These are phyloP conservation scores for Heteromyza rotundicornis DNA, from an alignment of 2,888 invertebrate species.

Conservation along the genomic window DNA sequence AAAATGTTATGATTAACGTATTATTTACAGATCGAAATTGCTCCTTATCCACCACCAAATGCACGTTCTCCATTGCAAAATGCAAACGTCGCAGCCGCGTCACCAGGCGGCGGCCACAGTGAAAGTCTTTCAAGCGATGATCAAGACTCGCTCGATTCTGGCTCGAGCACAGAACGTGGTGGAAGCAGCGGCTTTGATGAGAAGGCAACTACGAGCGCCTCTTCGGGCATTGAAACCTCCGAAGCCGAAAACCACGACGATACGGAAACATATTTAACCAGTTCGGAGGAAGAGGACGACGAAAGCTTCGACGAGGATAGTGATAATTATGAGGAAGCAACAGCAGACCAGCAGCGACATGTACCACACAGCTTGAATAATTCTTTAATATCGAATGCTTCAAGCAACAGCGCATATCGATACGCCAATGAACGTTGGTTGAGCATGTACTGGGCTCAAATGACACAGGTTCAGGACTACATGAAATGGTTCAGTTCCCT, in stretches of 20 bases:
- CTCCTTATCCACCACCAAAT: slow-evolving; percentile 28
- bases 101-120: no score
- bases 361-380: slow-evolving; percentile 7
- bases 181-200: slow-evolving; percentile 57
- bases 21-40: slow-evolving; percentile 35
- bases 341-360: slow-evolving; percentile 7
- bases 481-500: slow-evolving; percentile 37
- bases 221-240: slow-evolving; percentile 56
- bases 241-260: slow-evolving; percentile 27
- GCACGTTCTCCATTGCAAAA: no score
- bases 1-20: neutral
- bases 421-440: slow-evolving; percentile 42
- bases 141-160: slow-evolving; percentile 24
- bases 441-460: slow-evolving; percentile 46
- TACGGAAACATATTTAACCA: slow-evolving; percentile 8
- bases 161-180: slow-evolving; percentile 33
- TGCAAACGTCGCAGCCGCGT: no score
- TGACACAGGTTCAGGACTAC: slow-evolving; percentile 45
- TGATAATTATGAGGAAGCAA: slow-evolving; percentile 12
- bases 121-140: no score
- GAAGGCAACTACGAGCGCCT: slow-evolving; percentile 46
- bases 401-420: no score
- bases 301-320: slow-evolving; percentile 10
- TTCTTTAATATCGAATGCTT: slow-evolving; percentile 26
- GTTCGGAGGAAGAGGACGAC: slow-evolving; percentile 11